A percentile compares a stretch with the other conserved stretches of the same genome.
phyloP scores from a whole-genome alignment of 2,797 vertebrate species.

The Antrozous pallidus region DNA sequence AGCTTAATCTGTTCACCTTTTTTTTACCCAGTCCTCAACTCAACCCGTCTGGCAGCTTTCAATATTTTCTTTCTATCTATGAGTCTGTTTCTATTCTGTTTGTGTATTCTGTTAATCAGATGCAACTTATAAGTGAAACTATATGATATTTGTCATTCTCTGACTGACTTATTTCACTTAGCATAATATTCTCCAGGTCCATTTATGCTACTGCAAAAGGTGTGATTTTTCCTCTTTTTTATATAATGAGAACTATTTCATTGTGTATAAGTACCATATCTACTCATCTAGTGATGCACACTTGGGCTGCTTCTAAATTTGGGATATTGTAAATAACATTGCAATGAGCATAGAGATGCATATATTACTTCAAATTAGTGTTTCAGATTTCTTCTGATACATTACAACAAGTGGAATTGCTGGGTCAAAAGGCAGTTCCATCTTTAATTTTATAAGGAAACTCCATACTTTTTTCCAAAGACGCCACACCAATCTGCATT shows the following conservation, averaged over 20 bases:
- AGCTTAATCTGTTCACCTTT: not conserved
- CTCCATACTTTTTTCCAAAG: not conserved
- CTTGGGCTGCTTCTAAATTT: not conserved
- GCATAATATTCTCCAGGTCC: not conserved
- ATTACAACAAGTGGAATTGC: not conserved
- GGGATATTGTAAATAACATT: not conserved
- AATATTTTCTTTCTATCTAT: not conserved
- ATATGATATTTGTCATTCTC: not conserved
- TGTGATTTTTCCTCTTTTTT: not conserved
- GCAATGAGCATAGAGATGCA: not conserved
- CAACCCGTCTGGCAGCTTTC: not conserved
- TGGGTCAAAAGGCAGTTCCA: not conserved
- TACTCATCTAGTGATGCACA: not conserved
- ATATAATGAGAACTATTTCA: not conserved
- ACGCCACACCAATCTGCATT: not conserved
- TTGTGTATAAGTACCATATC: not conserved
- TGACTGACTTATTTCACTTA: not conserved
- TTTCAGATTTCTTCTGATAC: not conserved
- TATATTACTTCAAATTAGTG: not conserved
- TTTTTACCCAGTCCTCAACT: not conserved
- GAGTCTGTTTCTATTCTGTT: not conserved
- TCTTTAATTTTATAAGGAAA: not conserved
- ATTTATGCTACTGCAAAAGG: not conserved
- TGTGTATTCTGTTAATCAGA: not conserved
- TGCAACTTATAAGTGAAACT: not conserved